Base-by-base conservation (phyloP, 35 echinoderm and acorn worm genomes). In the Acanthaster planci region DNA sequence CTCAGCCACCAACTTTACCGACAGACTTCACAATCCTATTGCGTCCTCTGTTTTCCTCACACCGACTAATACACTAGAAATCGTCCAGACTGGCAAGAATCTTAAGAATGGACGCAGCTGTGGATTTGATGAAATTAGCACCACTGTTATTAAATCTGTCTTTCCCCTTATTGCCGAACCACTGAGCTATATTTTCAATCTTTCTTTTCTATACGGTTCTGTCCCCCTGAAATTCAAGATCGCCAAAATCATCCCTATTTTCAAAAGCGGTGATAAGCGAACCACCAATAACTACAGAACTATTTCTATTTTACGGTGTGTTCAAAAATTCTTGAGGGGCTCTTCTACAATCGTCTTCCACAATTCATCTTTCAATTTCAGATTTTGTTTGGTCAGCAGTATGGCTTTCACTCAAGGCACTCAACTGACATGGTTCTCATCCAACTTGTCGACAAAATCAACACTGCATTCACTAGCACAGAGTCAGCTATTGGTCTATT, bases 101-200 rank as follows among this genome's bases (percentile, higher is more conserved):
- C 12, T 67, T 14, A 67, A 67, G 59, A 67, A 67, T 22, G 59
- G 59, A 22, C 16, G 30, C 23, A 67, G 5, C 30, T 67, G 59
- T 67, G 8, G 59, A 0, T 67, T 67, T n/a, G 59, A 67, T 31
- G 21, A n/a, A 21, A 67, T n/a, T 67, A 27, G 55, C 18, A 34
- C 51, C 34, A 50, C 79, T 38, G 40, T 86, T 35, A 80, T 94
- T 8, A 94, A 86, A 67, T 14, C 77, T 38, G 87, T 79, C 35
- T 27, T 77, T 40, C 26, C 37, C 37, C 40, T 44, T 14, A 55
- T 94, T 53, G 38, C 58, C 7, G 5, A 10, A 35, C 87, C 92
- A 7, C 67, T 89, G 22, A 76, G 58, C 47, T 78, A 94, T 56
- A 78, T 94, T 44, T 82, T 89, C 75, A 94, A 89, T 77, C 56